phyloP scores from a whole-genome alignment of 2,888 invertebrate species.

The Melitaea athalia region DNA sequence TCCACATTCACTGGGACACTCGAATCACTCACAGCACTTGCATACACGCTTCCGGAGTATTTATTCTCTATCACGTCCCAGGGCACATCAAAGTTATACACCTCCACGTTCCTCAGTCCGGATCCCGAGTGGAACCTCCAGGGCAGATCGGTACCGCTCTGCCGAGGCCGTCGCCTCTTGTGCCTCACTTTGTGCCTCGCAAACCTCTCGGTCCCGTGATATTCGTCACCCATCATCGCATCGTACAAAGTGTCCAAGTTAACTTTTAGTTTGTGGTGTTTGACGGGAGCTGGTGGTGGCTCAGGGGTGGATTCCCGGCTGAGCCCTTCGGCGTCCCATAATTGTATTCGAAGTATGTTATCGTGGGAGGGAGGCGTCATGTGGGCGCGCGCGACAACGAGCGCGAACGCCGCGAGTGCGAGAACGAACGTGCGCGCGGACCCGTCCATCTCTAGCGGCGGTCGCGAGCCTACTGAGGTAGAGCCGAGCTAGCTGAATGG shows the following conservation, averaged over 20 bases:
- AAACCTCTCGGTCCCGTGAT: conserved; percentile 64
- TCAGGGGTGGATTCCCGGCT: conserved; percentile 62
- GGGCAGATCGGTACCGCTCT: conserved; percentile 66
- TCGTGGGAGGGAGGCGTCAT: conserved; percentile 66
- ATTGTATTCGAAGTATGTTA: conserved; percentile 74
- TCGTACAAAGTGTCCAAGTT: conserved; percentile 69
- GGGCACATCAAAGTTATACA: conserved; percentile 79
- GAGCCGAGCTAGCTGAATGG: conserved; percentile 39
- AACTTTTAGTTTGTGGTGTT: conserved; percentile 60
- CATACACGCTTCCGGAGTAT: conserved; percentile 55
- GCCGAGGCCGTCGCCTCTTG: conserved; percentile 73
- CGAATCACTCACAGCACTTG: conserved; percentile 75
- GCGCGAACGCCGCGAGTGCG: conserved; percentile 64
- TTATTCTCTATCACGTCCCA: conserved; percentile 75
- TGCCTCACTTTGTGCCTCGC: conserved; percentile 75
- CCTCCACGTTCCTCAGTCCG: conserved; percentile 75
- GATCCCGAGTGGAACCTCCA: conserved; percentile 81
- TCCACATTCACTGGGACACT: conserved; percentile 64
- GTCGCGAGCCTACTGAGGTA: conserved; percentile 74
- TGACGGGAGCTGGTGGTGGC: conserved; percentile 46
- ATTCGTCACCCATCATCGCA: conserved; percentile 72
- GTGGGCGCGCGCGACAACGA: conserved; percentile 70
- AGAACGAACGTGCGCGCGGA: conserved; percentile 61
- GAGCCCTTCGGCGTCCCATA: conserved; percentile 77
- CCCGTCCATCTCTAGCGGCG: conserved; percentile 71